Evolutionary conservation across 2,888 invertebrate genomes (phyloP), one percentile per base, ranked within the genome.

Genomic region (Cryptocephalus primarius): DNA sequence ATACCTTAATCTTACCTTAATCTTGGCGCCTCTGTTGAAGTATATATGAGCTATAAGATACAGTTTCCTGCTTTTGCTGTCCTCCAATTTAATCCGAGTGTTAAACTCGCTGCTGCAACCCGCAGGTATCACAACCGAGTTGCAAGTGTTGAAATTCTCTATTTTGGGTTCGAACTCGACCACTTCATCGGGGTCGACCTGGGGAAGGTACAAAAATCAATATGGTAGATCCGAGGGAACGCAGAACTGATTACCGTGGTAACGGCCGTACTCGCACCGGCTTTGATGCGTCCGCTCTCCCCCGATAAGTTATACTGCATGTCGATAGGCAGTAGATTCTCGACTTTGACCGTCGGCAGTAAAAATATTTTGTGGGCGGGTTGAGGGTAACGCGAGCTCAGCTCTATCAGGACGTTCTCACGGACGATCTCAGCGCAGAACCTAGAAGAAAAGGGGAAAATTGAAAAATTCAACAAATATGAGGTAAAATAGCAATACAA

Each of bases 361-460:
- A 99, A 72, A 2, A 83, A 80, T 50, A 97, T 82, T 11, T 85
- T 82, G 69, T 97, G 96, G 0, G 89, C 95, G 6, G 94, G 90
- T 51, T 90, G 79, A 33, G 59, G 58, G 14, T 53, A 51, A 40
- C 55, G 54, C 22, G 43, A 76, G 67, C 42, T 59, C 54, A 60
- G 56, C 48, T 52, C 63, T 45, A 50, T 61, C 50, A 47, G 60
- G 54, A 86, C 93, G 54, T 83, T 83, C 64, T 92, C 88, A 49
- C 88, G 79, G 47, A 81, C 77, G 42, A 92, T 78, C 47, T 83
- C 82, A 43, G 86, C 83, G 69, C 87, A 88, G 71, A 91, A 86
- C 61, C 90, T 60, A 48, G 33, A 55, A 54, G 36, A 9, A 46
- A 4, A 36, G 36, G 6, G 12, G 13, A 44, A 44, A 41, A 40